Evolutionary conservation across 1,140 invertebrate genomes (phyloP).

Genomic region (Dufourea novaeangliae): DNA sequence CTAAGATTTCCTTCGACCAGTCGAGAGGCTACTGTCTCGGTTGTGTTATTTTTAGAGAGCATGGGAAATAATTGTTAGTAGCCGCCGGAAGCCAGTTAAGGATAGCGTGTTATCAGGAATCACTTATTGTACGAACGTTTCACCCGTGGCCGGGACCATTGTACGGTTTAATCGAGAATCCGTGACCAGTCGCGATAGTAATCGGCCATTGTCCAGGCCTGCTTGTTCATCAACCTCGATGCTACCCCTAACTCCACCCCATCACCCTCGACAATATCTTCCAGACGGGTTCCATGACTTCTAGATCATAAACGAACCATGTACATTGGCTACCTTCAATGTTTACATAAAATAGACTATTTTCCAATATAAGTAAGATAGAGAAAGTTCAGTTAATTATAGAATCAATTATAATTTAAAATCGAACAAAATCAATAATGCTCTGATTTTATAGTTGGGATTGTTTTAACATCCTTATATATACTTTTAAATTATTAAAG

Average conservation of each 20-base stretch:
- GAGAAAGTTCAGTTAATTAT: too few relatives aligned
- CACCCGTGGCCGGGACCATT: conserved; percentile 31
- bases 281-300: background rate
- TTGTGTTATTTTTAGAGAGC: conserved; percentile 5
- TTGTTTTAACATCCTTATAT: too few relatives aligned
- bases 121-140: conserved; percentile 22
- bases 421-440: too few relatives aligned
- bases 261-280: background rate
- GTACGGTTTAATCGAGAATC: conserved; percentile 56
- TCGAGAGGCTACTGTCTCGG: too few relatives aligned
- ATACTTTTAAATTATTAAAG: too few relatives aligned
- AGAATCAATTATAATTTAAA: too few relatives aligned
- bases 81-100: conserved; percentile 13
- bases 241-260: background rate
- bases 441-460: too few relatives aligned
- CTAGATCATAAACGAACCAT: background rate
- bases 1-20: too few relatives aligned
- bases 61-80: conserved; percentile 28
- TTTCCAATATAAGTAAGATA: too few relatives aligned
- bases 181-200: conserved; percentile 47
- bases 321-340: too few relatives aligned
- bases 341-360: background rate
- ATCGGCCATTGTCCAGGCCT: conserved; percentile 42
- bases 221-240: conserved; percentile 30
- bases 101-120: conserved; percentile 45